Evolutionary conservation across 2,888 invertebrate genomes (phyloP).

Genomic region (Seira sanloemensis): DNA sequence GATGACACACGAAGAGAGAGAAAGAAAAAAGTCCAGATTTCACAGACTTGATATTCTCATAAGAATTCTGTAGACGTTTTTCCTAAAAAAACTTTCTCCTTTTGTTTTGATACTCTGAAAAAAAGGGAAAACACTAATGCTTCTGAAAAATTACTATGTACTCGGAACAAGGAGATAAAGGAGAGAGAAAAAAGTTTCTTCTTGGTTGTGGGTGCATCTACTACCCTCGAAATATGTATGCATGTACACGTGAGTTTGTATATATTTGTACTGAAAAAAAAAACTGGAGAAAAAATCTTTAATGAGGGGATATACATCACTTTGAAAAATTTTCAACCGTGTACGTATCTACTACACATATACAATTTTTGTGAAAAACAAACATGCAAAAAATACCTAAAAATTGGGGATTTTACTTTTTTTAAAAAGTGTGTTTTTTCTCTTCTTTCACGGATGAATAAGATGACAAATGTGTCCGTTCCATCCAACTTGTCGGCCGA

Average conservation of each 20-base stretch:
- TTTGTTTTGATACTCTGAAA: neutral
- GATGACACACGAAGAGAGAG: neutral
- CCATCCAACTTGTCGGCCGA: neutral
- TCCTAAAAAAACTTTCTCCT: neutral
- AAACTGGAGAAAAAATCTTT: neutral
- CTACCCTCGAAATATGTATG: no score
- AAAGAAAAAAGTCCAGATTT: neutral
- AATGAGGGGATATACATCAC: conserved; percentile 2
- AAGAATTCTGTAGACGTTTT: no score
- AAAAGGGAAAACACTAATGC: neutral
- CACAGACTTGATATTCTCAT: neutral
- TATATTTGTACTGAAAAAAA: no score
- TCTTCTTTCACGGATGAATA: conserved; percentile 10
- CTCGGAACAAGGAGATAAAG: neutral
- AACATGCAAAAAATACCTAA: neutral
- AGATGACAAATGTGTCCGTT: conserved; percentile 7
- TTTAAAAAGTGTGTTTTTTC: conserved; percentile 9
- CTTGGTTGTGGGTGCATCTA: neutral
- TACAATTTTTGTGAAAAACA: conserved; percentile 4
- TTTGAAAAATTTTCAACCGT: neutral
- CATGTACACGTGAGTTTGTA: no score
- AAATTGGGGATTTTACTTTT: neutral
- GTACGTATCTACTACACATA: neutral
- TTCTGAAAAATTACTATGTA: conserved; percentile 1
- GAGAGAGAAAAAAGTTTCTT: conserved; percentile 22